These are phyloP conservation scores for Tetragnatha versicolor DNA, from an alignment of 1,140 invertebrate genomes.

Conservation along the genomic window DNA sequence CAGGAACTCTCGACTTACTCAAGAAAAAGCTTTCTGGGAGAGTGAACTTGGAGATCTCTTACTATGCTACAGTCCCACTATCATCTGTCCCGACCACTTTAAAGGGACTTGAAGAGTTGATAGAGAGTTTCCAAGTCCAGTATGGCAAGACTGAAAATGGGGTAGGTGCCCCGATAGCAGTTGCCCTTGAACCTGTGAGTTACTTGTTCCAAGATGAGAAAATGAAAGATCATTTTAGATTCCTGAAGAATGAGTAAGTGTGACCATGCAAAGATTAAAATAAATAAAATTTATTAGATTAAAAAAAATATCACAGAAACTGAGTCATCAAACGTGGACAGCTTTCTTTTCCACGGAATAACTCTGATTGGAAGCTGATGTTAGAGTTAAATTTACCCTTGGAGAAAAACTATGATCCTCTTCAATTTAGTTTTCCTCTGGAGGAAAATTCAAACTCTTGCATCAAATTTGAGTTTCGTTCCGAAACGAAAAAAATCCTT, in stretches of 20 bases:
- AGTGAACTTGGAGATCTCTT: constrained; percentile 32
- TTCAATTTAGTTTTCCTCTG: too few species aligned
- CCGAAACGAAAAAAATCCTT: too few species aligned
- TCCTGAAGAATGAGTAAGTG: constrained; percentile 4
- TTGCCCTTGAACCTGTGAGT: not conserved
- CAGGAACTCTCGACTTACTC: constrained; percentile 32
- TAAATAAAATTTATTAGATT: too few species aligned
- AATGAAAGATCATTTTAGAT: not conserved
- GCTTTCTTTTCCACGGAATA: too few species aligned
- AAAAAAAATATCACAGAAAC: too few species aligned
- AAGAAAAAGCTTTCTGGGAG: constrained; percentile 12
- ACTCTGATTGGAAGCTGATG: too few species aligned
- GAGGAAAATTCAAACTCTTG: too few species aligned
- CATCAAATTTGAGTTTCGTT: too few species aligned
- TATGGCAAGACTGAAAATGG: not conserved
- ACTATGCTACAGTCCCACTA: constrained; percentile 33
- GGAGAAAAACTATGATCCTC: too few species aligned
- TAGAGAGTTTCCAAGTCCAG: constrained; percentile 9
- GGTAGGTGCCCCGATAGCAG: constrained; percentile 11
- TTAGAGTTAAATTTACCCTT: too few species aligned
- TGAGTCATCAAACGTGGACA: too few species aligned
- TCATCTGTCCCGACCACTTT: not conserved
- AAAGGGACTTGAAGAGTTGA: not conserved
- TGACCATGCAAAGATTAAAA: too few species aligned
- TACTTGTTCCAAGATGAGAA: not conserved